Evolutionary conservation across 2,113 vertebrate genomes (phyloP).

Genomic region (Talpa occidentalis): DNA sequence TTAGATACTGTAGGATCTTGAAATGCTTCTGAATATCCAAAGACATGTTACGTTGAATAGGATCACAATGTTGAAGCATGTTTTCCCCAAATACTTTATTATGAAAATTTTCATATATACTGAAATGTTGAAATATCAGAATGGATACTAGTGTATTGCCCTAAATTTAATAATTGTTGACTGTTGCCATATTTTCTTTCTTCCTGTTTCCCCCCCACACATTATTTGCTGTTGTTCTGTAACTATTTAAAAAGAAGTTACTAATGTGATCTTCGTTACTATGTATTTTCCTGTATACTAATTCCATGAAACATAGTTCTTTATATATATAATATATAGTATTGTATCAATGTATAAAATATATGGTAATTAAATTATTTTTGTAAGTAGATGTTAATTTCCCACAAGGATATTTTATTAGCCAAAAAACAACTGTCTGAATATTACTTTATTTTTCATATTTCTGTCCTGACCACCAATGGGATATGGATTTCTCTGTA

Average conservation of each 20-base stretch:
- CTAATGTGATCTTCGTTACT: neutral
- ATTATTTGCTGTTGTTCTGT: neutral
- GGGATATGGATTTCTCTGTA: neutral
- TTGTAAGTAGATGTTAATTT: constrained; percentile 40
- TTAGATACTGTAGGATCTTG: neutral
- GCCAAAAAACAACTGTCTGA: neutral
- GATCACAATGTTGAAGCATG: neutral
- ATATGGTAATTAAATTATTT: neutral
- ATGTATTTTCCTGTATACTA: constrained; percentile 1
- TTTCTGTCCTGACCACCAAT: neutral
- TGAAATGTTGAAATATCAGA: neutral
- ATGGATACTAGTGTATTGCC: neutral
- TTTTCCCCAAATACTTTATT: neutral
- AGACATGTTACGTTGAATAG: neutral
- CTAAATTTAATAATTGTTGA: neutral
- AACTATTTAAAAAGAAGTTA: constrained; percentile 28
- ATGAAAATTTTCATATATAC: neutral
- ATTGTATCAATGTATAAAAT: neutral
- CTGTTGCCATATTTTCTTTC: neutral
- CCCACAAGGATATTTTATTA: neutral
- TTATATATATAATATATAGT: neutral
- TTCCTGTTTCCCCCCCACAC: too few relatives aligned
- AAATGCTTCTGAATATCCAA: constrained; percentile 32
- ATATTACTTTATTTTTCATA: neutral
- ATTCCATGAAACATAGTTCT: neutral